Percentiles rank a stretch among this genome's conserved stretches.
phyloP scores from a whole-genome alignment of 2,113 vertebrate species.

The Copsychus sechellarum region DNA sequence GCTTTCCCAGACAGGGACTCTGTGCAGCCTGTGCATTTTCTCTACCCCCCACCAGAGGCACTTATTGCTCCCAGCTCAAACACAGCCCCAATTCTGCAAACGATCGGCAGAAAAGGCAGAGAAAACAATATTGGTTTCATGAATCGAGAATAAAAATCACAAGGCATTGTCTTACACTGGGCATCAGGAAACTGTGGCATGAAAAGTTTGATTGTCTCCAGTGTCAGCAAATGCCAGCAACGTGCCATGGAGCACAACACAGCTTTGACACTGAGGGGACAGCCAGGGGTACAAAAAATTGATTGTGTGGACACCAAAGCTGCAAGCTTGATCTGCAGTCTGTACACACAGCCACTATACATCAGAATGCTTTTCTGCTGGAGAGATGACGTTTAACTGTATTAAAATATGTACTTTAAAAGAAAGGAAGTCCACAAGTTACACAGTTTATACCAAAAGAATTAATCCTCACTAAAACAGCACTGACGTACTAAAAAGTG shows the following conservation, averaged over 20 bases:
- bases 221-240: background rate
- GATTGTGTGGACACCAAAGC: background rate
- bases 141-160: background rate
- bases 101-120: background rate
- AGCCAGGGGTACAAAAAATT: background rate
- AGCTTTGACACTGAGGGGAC: background rate
- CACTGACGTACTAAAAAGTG: background rate
- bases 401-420: background rate
- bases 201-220: constrained; percentile 31
- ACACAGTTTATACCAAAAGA: background rate
- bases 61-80: background rate
- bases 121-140: background rate
- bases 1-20: background rate
- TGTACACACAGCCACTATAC: fast-evolving
- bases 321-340: background rate
- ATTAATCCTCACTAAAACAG: background rate
- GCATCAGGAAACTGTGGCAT: background rate
- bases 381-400: background rate
- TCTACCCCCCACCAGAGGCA: background rate
- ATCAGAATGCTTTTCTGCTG: background rate
- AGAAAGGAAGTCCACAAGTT: background rate
- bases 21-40: background rate
- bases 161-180: background rate
- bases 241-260: background rate
- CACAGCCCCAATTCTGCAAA: background rate